Evolutionary conservation across 2,113 vertebrate genomes (phyloP), one percentile per base, ranked within the genome.

Genomic region (Cairina moschata): DNA sequence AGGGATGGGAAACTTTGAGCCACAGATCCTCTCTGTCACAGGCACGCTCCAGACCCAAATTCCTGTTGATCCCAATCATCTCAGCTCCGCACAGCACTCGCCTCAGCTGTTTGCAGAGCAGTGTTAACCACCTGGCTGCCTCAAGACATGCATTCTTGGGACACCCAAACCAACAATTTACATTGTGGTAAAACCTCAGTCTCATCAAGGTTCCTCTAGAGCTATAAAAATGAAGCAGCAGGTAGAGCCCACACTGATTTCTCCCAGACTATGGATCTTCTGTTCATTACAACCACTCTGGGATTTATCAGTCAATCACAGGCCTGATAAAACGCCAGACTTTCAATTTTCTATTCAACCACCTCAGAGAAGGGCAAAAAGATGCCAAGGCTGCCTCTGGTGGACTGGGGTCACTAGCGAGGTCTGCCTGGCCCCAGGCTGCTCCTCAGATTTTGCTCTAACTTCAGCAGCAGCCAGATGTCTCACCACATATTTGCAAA

Each of bases 51-150:
- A 0, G 1, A 66, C 69, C 26, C 11, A 60, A 60, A 84, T 78
- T 92, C 71, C 89, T 81, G 72, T 60, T 81, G 52, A 29, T 91
- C 75, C 96, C 91, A 25, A 36, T 88, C 75, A 71, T 68, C 77
- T 54, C 52, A n/a, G 28, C 82, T 81, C 58, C 36, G 22, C 44
- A n/a, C 31, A 55, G 59, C 17, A 18, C 36, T 94, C 31, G 56
- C 54, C 48, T 55, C 63, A 80, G 89, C 68, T 85, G 58, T 59
- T 86, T 42, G 28, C 71, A 46, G 62, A 96, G 83, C 69, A 87
- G 26, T 17, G 4, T n/a, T 88, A 83, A 81, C 60, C 77, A 87
- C 55, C 77, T 77, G 91, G 16, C 68, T 80, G 62, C 79, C 79
- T 93, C 72, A 38, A 59, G 69, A 32, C 17, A 29, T 7, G 63